phyloP scores from a whole-genome alignment of 2,888 invertebrate species.

The Dysmachus trigonus region DNA sequence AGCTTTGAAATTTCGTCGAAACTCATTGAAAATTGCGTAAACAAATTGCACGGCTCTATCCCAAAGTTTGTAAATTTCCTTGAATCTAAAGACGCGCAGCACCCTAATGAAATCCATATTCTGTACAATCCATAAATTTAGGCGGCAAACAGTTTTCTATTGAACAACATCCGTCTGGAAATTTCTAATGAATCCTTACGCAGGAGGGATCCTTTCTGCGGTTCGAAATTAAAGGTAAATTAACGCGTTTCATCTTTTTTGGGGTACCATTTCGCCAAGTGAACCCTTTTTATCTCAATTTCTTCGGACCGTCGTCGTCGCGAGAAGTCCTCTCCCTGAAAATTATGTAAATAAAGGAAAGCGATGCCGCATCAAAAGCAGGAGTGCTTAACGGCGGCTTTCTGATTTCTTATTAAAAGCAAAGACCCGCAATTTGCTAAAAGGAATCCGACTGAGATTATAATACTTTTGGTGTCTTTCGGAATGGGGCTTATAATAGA shows the following conservation, averaged over 20 bases:
- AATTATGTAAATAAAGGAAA: constrained; percentile 39
- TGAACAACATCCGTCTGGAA: not conserved
- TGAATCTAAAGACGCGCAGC: not conserved
- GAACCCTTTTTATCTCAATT: constrained; percentile 36
- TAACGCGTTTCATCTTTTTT: constrained; percentile 29
- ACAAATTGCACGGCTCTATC: not conserved
- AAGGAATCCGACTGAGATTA: constrained; percentile 26
- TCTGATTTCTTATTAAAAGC: constrained; percentile 20
- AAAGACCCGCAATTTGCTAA: not conserved
- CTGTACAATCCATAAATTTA: not conserved
- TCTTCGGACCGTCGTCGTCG: not conserved
- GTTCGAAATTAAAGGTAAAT: constrained; percentile 31
- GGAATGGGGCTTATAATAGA: not conserved
- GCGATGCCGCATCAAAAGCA: not conserved
- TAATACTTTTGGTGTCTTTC: not conserved
- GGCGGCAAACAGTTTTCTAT: not conserved
- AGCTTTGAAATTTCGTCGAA: not conserved
- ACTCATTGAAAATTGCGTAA: not conserved
- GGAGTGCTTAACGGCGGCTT: constrained; percentile 17
- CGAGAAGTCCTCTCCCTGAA: not conserved
- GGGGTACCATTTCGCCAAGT: constrained; percentile 30
- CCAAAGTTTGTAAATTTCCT: not conserved
- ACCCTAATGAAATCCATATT: not conserved
- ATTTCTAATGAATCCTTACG: not conserved
- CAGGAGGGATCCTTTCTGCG: not conserved